Evolutionary conservation across 2,113 vertebrate species (phyloP).

Genomic region (Phasianus colchicus): DNA sequence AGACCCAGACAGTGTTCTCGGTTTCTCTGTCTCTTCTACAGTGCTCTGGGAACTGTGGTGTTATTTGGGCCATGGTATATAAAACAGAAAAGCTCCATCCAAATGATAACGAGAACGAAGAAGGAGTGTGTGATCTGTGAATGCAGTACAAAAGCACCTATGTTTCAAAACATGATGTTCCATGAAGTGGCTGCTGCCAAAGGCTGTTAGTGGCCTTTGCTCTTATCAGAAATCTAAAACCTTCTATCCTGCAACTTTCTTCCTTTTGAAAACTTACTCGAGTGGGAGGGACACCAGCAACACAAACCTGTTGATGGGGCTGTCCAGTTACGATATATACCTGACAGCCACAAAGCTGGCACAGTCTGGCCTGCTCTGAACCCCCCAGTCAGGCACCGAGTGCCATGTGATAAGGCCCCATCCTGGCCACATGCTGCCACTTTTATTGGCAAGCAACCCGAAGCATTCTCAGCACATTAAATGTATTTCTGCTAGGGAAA

Average conservation of each 20-base stretch:
- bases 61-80: accelerated
- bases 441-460: neutral
- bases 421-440: neutral
- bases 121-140: neutral
- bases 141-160: neutral
- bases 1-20: accelerated
- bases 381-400: accelerated
- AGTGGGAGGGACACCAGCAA: neutral
- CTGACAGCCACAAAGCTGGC: accelerated
- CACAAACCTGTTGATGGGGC: neutral
- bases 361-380: neutral
- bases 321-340: neutral
- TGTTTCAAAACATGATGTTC: neutral
- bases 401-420: neutral
- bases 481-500: neutral
- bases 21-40: neutral
- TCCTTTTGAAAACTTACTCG: neutral
- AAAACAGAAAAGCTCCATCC: neutral
- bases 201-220: neutral
- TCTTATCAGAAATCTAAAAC: neutral
- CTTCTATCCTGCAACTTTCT: neutral
- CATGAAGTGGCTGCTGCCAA: neutral
- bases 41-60: neutral
- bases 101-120: neutral
- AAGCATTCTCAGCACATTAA: neutral